Conservation (phyloP, 2,113 vertebrate genomes). For the Ceyx margarethae region DNA sequence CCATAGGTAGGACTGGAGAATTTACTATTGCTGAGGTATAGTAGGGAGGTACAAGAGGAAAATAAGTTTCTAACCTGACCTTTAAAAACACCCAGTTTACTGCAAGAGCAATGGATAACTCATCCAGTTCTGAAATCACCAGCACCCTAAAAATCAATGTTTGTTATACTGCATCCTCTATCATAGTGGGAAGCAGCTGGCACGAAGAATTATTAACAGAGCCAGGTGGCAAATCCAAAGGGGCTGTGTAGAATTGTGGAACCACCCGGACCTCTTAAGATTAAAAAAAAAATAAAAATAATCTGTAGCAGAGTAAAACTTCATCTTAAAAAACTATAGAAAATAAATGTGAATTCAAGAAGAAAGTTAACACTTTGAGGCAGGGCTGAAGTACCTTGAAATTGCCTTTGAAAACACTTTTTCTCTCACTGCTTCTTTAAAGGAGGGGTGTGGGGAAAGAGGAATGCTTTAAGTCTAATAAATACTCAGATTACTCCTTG, state of each 20-base stretch:
- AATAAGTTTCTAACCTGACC: not conserved
- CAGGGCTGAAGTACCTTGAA: not conserved
- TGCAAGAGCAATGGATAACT: not conserved
- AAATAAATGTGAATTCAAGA: not conserved
- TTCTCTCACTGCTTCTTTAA: not conserved
- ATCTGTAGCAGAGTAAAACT: not conserved
- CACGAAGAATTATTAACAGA: not conserved
- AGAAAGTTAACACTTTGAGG: not conserved
- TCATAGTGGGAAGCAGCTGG: not conserved
- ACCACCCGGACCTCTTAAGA: not conserved
- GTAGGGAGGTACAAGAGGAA: not conserved
- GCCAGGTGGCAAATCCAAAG: not conserved
- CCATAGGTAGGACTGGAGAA: not conserved
- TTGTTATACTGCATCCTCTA: not conserved
- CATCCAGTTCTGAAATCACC: not conserved
- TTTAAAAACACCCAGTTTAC: not conserved
- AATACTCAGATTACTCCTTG: not conserved
- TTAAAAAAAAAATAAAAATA: not conserved
- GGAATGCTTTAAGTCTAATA: not conserved
- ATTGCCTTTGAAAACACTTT: not conserved
- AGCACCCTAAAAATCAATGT: not conserved
- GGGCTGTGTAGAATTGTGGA: not conserved
- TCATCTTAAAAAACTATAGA: not conserved
- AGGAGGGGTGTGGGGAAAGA: not conserved
- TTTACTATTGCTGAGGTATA: not conserved